Percentiles rank a stretch among this genome's conserved stretches.
phyloP scores from a whole-genome alignment of 1,140 invertebrate species.

The Drosophila burlai region DNA sequence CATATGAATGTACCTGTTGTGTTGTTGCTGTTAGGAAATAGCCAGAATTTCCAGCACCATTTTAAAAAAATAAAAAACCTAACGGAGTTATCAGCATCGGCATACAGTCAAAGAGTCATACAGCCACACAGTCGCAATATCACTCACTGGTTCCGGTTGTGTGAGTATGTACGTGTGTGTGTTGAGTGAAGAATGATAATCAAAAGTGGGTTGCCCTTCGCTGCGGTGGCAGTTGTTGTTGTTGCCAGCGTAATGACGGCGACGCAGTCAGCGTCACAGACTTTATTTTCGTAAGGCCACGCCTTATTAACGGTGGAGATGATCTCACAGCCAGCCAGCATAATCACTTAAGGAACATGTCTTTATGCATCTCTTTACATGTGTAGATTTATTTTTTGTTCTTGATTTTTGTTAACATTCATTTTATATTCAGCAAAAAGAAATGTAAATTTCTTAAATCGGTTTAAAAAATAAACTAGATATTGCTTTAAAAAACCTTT shows the following conservation, averaged over 20 bases:
- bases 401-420: too few species aligned
- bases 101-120: constrained; percentile 7
- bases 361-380: neutral
- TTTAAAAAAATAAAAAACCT: constrained; percentile 60
- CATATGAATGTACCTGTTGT: constrained; percentile 19
- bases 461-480: too few species aligned
- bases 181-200: constrained; percentile 13
- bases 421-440: too few species aligned
- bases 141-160: neutral
- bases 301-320: constrained; percentile 32
- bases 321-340: constrained; percentile 9
- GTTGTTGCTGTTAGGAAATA: constrained; percentile 8
- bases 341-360: neutral
- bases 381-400: too few species aligned
- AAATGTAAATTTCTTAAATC: too few species aligned
- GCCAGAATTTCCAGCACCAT: constrained; percentile 59
- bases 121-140: neutral
- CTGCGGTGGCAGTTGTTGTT: constrained; percentile 3
- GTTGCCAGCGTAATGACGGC: constrained; percentile 3
- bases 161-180: neutral
- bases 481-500: too few species aligned
- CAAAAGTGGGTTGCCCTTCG: constrained; percentile 18
- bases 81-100: constrained; percentile 35
- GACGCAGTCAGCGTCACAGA: neutral
- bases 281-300: constrained; percentile 50